Base-by-base conservation (phyloP, 2,797 vertebrate species). In the Hyperoplus lanceolatus region DNA sequence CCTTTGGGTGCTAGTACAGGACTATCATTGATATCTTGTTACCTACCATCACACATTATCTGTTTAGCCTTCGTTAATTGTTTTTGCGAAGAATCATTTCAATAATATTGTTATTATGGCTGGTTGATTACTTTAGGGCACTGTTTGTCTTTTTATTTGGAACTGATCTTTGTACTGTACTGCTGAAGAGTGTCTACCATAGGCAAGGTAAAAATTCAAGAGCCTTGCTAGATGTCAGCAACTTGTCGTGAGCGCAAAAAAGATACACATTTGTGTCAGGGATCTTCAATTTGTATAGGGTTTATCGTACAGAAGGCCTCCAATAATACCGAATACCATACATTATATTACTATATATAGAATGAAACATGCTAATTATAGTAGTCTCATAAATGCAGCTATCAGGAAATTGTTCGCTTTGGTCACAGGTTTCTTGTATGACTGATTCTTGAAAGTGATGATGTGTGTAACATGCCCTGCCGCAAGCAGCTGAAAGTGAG, bases 81-180 rank as follows among this genome's bases (percentile, higher is more conserved):
- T 79, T 81, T 80, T 68, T 21, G 6, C 58, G 15, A 41, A 75
- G 46, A 41, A 14, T 38, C 76, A 78, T 77, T 53, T 13, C 69
- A 73, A 8, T 36, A 61, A 61, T 79, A 84, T 63, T 73, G 58
- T 81, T 83, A n/a, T 61, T 62, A 70, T 87, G 75, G 77, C 74
- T 85, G 70, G 65, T 65, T 85, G 71, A 78, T 77, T 82, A 62
- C 58, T 82, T 80, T 76, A 66, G 53, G 63, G 54, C 54, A 64
- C n/a, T 75, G 69, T 83, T 68, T 77, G 73, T 78, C 41, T 70
- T 87, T 83, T 89, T 73, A 70, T 89, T 90, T 87, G 75, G 75
- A 89, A 77, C 45, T 65, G 77, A 93, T 92, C 90, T 87, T 86
- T 87, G 89, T 91, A 92, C 85, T 94, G 92, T 93, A 91, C 89